These are phyloP conservation scores for Parazoanthus atlanticus DNA, from an alignment of 92 coral and sea anemone species.

Conservation along the genomic window DNA sequence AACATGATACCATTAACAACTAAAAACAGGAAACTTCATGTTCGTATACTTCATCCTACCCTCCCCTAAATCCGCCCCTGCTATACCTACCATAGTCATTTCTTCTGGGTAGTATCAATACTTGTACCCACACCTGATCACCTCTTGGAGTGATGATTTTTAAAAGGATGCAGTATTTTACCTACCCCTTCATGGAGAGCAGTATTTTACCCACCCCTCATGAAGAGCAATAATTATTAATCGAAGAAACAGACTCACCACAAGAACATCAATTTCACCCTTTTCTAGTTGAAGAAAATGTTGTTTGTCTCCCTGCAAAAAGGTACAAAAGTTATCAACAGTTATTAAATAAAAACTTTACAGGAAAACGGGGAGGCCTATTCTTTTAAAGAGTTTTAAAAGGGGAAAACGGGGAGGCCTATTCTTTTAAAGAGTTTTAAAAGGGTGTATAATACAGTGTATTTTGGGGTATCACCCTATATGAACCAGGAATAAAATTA, in stretches of 20 bases:
- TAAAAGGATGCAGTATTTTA: not conserved
- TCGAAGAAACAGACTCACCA: slow-evolving; percentile 11
- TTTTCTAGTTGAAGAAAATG: slow-evolving; percentile 16
- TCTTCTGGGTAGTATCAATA: too few species aligned
- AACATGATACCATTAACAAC: too few species aligned
- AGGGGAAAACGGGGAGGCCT: too few species aligned
- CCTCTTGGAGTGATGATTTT: too few species aligned
- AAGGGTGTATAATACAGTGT: too few species aligned
- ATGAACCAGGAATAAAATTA: not conserved
- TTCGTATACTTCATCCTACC: too few species aligned
- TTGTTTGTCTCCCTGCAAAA: slow-evolving; percentile 17
- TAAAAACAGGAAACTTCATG: too few species aligned
- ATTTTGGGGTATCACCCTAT: not conserved
- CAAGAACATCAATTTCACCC: slow-evolving; percentile 22
- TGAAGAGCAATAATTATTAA: not conserved
- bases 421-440: not conserved
- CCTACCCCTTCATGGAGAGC: not conserved
- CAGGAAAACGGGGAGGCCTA: too few species aligned
- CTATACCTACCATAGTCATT: too few species aligned
- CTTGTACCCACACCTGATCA: too few species aligned
- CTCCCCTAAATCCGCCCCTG: too few species aligned
- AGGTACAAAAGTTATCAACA: not conserved
- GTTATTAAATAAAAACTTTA: not conserved
- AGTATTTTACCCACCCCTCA: not conserved
- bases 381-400: not conserved